Evolutionary conservation across 2,888 invertebrate genomes (phyloP), one percentile per base, ranked within the genome.

Genomic region (Heteromurus nitidus): DNA sequence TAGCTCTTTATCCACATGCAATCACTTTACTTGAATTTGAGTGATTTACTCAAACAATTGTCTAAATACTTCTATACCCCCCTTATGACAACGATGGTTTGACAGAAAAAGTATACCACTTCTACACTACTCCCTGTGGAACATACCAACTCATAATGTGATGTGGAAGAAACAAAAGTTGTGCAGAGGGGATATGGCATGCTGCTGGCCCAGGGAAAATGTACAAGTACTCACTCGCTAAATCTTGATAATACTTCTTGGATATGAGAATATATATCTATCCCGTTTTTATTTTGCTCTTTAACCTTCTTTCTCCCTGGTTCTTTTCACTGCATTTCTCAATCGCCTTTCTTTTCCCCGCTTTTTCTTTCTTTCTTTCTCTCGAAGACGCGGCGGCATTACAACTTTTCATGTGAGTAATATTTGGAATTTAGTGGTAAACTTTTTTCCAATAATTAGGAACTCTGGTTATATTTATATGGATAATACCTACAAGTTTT

Each of bases 401-500:
- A 36, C 36, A 65, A 67, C 50, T 53, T 67, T 47, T 42, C 44
- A 31, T 50, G 22, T 36, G 44, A 44, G 18, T 30, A 80, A 69
- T 74, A 36, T 50, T 58, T 36, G 26, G 69, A 50, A 62, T 75
- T 75, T 79, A 74, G 68, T 68, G 74, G 74, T 30, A 80, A 80
- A 74, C 53, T 67, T 55, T 24, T 75, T 74, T 50, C 69, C 74
- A 74, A 73, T 80, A 73, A 80, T 80, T 80, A 80, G 67, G 42
- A 68, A 1, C 28, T 31, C 67, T 13, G 22, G 55, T n/a, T 22
- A 3, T 50, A 22, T 30, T n/a, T 50, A 13, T 50, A 60, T 53
- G 65, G 55, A 67, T 53, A 77, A 53, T 62, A 69, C 42, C 36
- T 42, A 55, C 20, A 28, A 26, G 42, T 30, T 44, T 1, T n/a